These are phyloP conservation scores for Hippocampus mohnikei DNA, from an alignment of 2,113 vertebrate species.

Conservation along the genomic window DNA sequence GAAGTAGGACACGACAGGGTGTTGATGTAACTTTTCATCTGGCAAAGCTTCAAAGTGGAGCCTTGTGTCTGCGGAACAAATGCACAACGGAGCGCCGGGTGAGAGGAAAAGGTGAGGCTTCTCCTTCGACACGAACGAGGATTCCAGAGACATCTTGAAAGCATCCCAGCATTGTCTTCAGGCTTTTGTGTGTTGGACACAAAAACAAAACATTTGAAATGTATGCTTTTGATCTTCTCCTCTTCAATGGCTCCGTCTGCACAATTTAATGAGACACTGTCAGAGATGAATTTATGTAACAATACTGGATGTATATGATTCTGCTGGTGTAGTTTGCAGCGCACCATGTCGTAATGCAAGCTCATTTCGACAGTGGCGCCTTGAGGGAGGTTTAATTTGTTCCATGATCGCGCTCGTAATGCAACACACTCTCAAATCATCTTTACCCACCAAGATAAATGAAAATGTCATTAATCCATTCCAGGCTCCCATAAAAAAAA, in stretches of 20 bases:
- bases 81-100: constrained; percentile 29
- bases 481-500: not conserved
- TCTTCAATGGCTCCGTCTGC: not conserved
- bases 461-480: not conserved
- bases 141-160: constrained; percentile 48
- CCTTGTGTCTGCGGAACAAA: constrained; percentile 34
- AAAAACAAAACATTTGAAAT: constrained; percentile 11
- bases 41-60: constrained; percentile 57
- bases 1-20: constrained; percentile 47
- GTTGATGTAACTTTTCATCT: constrained; percentile 43
- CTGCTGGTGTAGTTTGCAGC: not conserved
- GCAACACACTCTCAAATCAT: no score
- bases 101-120: constrained; percentile 60
- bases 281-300: not conserved
- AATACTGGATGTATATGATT: not conserved
- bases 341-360: not conserved
- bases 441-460: not conserved
- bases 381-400: not conserved
- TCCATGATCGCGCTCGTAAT: not conserved
- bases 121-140: constrained; percentile 29
- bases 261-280: not conserved
- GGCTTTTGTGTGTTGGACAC: not conserved
- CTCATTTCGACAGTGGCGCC: not conserved
- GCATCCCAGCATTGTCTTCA: constrained; percentile 41
- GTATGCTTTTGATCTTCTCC: constrained; percentile 10